Percentiles rank a stretch among this genome's conserved stretches.
Conservation (phyloP, 2,113 vertebrate genomes). For the Nipponia nippon region DNA sequence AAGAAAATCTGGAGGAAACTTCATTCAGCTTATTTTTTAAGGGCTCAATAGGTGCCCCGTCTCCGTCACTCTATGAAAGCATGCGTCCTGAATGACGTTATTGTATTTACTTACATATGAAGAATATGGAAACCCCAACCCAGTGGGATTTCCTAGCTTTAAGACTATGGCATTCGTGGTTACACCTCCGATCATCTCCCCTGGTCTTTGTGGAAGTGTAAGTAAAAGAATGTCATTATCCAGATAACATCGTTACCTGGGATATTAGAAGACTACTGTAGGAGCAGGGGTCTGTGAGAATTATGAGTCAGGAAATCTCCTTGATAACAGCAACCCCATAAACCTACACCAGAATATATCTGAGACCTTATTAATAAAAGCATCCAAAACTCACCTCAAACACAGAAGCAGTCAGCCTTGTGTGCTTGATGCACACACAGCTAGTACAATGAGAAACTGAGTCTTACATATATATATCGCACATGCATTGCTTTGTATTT, state of each 20-base stretch:
- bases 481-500: neutral
- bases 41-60: neutral
- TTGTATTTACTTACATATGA: neutral
- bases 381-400: neutral
- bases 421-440: neutral
- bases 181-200: rapidly evolving
- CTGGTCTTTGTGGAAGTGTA: neutral
- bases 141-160: neutral
- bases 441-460: neutral
- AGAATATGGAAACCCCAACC: neutral
- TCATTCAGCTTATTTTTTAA: neutral
- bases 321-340: neutral
- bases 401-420: neutral
- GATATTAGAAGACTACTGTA: neutral
- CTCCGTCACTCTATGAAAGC: neutral
- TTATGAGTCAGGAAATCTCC: neutral
- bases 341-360: neutral
- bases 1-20: neutral
- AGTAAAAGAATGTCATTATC: neutral
- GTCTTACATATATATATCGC: neutral
- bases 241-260: neutral
- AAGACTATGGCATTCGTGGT: neutral
- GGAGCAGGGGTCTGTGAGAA: neutral
- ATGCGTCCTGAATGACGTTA: rapidly evolving
- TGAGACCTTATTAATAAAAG: neutral